Percentiles rank a stretch among this genome's conserved stretches.
These are phyloP conservation scores for Probosciger aterrimus DNA, from an alignment of 2,113 vertebrate species.

Conservation along the genomic window DNA sequence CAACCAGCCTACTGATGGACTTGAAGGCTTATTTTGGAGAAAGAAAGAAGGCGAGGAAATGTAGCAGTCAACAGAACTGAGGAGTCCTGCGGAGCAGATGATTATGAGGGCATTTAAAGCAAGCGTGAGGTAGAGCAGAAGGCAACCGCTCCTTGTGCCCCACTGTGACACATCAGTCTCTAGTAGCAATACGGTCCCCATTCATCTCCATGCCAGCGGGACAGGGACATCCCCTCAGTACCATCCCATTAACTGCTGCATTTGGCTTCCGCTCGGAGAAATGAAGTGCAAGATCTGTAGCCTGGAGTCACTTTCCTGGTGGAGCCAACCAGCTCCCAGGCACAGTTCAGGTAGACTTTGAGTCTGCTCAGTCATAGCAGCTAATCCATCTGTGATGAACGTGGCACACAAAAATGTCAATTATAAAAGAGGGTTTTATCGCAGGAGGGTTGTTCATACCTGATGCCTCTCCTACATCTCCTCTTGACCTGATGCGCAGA, in stretches of 20 bases:
- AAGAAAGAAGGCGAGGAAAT: neutral
- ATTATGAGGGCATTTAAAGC: neutral
- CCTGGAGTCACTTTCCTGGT: neutral
- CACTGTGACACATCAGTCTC: neutral
- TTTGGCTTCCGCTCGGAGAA: neutral
- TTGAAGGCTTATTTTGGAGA: neutral
- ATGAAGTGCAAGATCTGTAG: neutral
- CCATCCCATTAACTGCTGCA: neutral
- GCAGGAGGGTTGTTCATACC: constrained; percentile 33
- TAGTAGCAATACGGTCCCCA: neutral
- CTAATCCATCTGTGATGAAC: neutral
- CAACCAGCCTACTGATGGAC: neutral
- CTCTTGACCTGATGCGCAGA: constrained; percentile 44
- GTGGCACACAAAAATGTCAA: neutral
- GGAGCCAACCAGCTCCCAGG: neutral
- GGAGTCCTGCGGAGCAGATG: neutral
- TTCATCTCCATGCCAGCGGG: neutral
- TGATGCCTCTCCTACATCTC: constrained; percentile 64
- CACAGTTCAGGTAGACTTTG: neutral
- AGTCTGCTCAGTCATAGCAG: neutral
- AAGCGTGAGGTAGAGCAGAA: neutral
- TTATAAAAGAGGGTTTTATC: neutral
- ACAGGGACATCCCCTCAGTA: neutral
- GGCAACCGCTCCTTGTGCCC: neutral
- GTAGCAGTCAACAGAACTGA: neutral